These are phyloP conservation scores for Fukomys damarensis DNA, from an alignment of 2,113 vertebrate species.

Conservation along the genomic window DNA sequence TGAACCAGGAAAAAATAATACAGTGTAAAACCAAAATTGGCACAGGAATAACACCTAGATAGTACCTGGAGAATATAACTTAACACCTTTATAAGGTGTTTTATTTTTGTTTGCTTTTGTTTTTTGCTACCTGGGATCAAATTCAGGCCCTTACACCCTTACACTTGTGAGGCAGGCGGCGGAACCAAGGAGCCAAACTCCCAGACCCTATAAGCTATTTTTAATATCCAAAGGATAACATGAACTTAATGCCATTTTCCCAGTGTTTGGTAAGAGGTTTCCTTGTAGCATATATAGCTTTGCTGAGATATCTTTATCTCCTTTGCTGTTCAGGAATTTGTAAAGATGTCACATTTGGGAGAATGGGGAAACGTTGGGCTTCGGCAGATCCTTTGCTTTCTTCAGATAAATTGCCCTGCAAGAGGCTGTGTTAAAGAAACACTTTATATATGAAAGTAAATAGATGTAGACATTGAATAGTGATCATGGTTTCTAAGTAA, in stretches of 20 bases:
- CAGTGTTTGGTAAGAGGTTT: not conserved
- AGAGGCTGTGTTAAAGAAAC: not conserved
- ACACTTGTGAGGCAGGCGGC: too few relatives aligned
- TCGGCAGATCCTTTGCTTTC: not conserved
- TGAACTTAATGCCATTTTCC: constrained; percentile 26
- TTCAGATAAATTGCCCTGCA: not conserved
- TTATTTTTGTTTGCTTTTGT: too few relatives aligned
- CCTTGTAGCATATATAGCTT: not conserved
- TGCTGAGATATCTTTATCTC: not conserved
- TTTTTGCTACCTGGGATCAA: too few relatives aligned
- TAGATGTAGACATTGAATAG: not conserved
- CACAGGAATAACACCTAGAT: not conserved
- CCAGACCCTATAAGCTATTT: too few relatives aligned
- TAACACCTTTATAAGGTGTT: not conserved
- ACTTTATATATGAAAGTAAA: not conserved
- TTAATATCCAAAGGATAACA: not conserved
- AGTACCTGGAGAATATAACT: not conserved
- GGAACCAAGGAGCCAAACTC: too few relatives aligned
- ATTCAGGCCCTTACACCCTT: too few relatives aligned
- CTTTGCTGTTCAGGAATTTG: constrained; percentile 35
- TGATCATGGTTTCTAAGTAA: not conserved
- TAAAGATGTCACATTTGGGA: not conserved
- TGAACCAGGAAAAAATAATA: not conserved
- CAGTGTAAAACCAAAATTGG: not conserved
- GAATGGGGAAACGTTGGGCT: not conserved